Conservation (phyloP, 2,888 invertebrate genomes). For the Ennomos erosarius region DNA sequence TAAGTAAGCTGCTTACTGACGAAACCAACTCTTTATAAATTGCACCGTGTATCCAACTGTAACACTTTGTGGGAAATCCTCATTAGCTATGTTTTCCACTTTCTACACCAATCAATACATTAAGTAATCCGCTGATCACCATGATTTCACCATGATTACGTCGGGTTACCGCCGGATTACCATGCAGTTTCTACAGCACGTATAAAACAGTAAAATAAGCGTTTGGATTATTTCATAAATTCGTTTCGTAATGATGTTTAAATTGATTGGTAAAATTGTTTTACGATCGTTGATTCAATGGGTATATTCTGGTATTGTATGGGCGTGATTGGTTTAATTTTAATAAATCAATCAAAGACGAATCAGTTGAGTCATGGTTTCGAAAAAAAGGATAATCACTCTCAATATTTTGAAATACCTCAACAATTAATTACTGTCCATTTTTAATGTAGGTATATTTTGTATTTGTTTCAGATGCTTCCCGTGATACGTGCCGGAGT, state of each 20-base stretch:
- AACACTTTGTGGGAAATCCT: slow-evolving; percentile 2
- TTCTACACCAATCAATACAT: slow-evolving; percentile 39
- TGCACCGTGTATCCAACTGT: background rate
- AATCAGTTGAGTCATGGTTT: too few relatives aligned
- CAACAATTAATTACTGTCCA: background rate
- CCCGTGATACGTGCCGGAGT: slow-evolving; percentile 74
- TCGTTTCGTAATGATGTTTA: slow-evolving; percentile 14
- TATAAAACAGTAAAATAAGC: slow-evolving; percentile 18
- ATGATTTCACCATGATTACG: slow-evolving; percentile 33
- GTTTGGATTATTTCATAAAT: slow-evolving; percentile 19
- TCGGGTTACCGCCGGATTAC: slow-evolving; percentile 32
- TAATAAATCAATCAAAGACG: background rate
- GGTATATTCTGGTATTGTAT: background rate
- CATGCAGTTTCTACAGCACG: slow-evolving; percentile 25
- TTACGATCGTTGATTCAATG: slow-evolving; percentile 11
- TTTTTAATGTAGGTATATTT: background rate
- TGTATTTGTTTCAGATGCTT: slow-evolving; percentile 76
- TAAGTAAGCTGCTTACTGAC: too few relatives aligned
- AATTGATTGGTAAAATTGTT: slow-evolving; percentile 21
- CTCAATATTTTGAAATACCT: too few relatives aligned
- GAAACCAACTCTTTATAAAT: background rate
- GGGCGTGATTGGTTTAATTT: slow-evolving; percentile 3
- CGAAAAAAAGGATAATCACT: too few relatives aligned
- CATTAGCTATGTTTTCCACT: slow-evolving; percentile 29
- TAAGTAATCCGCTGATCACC: slow-evolving; percentile 31